Evolutionary conservation across 2,797 vertebrate genomes (phyloP).

Genomic region (Megaceryle alcyon): DNA sequence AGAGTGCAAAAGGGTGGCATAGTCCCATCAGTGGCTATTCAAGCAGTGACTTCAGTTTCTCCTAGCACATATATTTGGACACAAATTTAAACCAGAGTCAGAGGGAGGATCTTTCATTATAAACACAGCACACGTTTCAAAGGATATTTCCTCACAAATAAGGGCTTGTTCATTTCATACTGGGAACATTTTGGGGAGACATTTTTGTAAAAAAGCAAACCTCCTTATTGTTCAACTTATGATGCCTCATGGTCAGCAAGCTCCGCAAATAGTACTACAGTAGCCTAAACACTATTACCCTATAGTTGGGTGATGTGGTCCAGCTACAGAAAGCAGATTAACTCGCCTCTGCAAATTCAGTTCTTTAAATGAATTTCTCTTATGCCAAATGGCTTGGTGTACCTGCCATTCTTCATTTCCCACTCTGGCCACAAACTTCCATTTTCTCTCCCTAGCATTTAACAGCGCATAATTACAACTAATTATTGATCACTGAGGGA

Average conservation of each 20-base stretch:
- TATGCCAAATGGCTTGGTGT: neutral
- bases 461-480: constrained; percentile 52
- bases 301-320: neutral
- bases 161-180: constrained; percentile 2
- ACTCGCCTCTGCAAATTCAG: neutral
- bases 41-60: neutral
- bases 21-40: neutral
- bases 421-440: constrained; percentile 1
- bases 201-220: neutral
- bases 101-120: neutral
- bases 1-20: neutral
- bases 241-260: neutral
- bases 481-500: constrained; percentile 71
- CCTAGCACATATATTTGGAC: neutral
- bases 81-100: neutral
- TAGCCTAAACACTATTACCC: neutral
- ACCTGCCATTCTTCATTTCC: constrained; percentile 47
- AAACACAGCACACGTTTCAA: neutral
- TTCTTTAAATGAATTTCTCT: constrained; percentile 9
- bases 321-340: neutral
- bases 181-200: neutral
- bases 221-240: neutral
- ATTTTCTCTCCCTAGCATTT: constrained; percentile 31
- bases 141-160: neutral
- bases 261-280: neutral